These are phyloP conservation scores for Caenorhabditis zanzibari DNA, from an alignment of 2,888 invertebrate species.

Conservation along the genomic window DNA sequence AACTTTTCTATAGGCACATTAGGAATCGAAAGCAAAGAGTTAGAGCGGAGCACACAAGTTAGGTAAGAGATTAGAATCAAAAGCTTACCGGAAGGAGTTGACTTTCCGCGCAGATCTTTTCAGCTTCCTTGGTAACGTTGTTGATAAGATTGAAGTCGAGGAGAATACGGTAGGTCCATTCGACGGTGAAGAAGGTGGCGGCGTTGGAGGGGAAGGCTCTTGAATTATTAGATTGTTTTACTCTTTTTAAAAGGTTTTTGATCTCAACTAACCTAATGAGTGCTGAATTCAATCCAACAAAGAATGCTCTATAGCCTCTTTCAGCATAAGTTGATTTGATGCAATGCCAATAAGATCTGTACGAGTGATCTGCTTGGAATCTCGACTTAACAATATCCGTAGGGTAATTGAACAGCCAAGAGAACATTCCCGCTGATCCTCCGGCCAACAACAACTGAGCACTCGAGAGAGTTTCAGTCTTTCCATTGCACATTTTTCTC, in stretches of 20 bases:
- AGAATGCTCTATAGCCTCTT: slow-evolving; percentile 89
- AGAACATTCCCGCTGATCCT: slow-evolving; percentile 90
- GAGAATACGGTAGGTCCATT: slow-evolving; percentile 82
- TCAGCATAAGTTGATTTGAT: slow-evolving; percentile 87
- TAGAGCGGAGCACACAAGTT: slow-evolving; percentile 8
- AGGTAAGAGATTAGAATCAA: neutral
- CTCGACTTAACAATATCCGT: slow-evolving; percentile 93
- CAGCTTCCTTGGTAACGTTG: slow-evolving; percentile 44
- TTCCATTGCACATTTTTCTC: slow-evolving; percentile 78
- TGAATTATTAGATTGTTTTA: no score
- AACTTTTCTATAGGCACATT: neutral
- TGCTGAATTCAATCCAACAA: slow-evolving; percentile 83
- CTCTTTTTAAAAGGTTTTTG: no score
- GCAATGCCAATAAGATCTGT: slow-evolving; percentile 88
- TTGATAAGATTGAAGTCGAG: slow-evolving; percentile 73
- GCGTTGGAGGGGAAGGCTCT: slow-evolving; percentile 96
- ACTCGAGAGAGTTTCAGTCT: slow-evolving; percentile 85
- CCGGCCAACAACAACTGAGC: slow-evolving; percentile 90
- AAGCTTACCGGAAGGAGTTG: slow-evolving; percentile 47
- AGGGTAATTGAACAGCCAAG: slow-evolving; percentile 93
- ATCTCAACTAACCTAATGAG: slow-evolving; percentile 71
- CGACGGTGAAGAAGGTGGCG: slow-evolving; percentile 92
- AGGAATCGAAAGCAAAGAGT: neutral
- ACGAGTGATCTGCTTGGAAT: slow-evolving; percentile 86
- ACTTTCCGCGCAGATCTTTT: slow-evolving; percentile 38